Evolutionary conservation across 2,797 vertebrate species (phyloP).

Genomic region (Diplodus puntazzo): DNA sequence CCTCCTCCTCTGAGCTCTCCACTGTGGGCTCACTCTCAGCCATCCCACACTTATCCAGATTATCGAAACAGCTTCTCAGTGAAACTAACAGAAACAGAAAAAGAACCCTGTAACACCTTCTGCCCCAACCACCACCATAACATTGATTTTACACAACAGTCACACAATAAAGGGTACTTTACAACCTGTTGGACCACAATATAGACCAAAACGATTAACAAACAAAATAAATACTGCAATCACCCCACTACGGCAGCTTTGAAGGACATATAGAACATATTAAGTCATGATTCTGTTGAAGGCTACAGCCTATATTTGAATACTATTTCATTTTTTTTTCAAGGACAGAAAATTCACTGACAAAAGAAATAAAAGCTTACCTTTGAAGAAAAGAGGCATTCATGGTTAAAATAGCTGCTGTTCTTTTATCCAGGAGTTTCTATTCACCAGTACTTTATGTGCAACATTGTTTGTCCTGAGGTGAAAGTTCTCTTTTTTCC

Average conservation of each 20-base stretch:
- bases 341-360: not conserved
- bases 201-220: not conserved
- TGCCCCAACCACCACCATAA: not conserved
- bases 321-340: no score
- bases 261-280: not conserved
- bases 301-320: not conserved
- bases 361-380: not conserved
- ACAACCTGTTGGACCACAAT: not conserved
- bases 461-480: not conserved
- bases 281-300: not conserved
- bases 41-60: not conserved
- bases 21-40: not conserved
- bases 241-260: no score
- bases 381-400: not conserved
- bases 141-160: not conserved
- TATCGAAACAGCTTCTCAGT: conserved; percentile 16
- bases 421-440: no score
- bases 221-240: not conserved
- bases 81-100: not conserved
- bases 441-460: no score
- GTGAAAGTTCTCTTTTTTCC: not conserved
- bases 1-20: conserved; percentile 17
- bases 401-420: not conserved
- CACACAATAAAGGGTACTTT: not conserved
- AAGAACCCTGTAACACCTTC: not conserved